Base-by-base conservation (phyloP, 2,797 vertebrate genomes). In the Gambusia yucatana region DNA sequence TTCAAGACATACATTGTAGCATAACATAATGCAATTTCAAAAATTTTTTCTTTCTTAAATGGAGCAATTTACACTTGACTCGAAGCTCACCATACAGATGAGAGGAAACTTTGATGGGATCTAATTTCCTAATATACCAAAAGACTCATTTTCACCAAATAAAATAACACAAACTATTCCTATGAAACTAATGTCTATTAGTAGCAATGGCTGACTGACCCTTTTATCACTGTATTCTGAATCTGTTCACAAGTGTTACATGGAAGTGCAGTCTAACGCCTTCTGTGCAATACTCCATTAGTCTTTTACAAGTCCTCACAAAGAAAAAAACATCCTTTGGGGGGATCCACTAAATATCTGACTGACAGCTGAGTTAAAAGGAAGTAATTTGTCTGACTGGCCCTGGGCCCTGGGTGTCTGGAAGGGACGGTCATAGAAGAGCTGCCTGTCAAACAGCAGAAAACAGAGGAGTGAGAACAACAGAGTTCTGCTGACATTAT, bases 351-450 rank as follows among this genome's bases (percentile, higher is more conserved):
- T 77, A 80, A 84, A 71, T 79, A 72, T 81, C 63, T 91, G 88
- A 93, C 20, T 92, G 93, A 85, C 89, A 89, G 86, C 63, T 88
- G 78, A 67, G 65, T 79, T 84, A 87, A 93, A 88, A 81, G 72
- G 82, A 89, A 86, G 74, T 81, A 87, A 90, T 92, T 88, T 86
- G 75, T 80, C 77, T 79, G 75, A 81, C 77, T 81, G 88, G 82
- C 84, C 81, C 76, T 25, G 4, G 9, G 52, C 83, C 81, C 75
- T 25, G 9, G 7, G 52, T 77, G 55, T 63, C 2, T 22, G 55
- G 63, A 55, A 63, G 43, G 77, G 0, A 44, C 75, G 80, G 79
- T 77, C 72, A 74, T 46, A 78, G 79, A 83, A 84, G 75, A 82
- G 39, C 78, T 91, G 85, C 77, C 84, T 82, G 82, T 89, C 87